Percentiles rank a stretch among this genome's conserved stretches.
Conservation (phyloP, 1,140 invertebrate species). For the Tetragnatha versicolor region DNA sequence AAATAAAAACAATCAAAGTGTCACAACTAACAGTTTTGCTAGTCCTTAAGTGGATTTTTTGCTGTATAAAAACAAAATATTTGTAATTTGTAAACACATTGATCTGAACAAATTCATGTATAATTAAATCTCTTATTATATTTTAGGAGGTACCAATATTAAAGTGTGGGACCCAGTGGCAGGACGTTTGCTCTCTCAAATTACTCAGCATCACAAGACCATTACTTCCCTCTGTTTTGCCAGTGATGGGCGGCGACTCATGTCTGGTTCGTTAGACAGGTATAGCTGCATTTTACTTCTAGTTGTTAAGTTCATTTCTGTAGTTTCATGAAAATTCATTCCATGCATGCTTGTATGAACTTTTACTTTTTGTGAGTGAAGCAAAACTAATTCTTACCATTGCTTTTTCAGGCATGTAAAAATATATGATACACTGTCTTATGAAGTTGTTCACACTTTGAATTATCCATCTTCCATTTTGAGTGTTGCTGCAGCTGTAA, state of each 20-base stretch:
- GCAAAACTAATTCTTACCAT: too few relatives aligned
- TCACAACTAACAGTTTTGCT: too few relatives aligned
- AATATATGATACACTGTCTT: conserved; percentile 87
- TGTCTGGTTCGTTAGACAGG: conserved; percentile 90
- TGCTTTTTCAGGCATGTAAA: conserved; percentile 77
- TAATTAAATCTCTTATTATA: not conserved
- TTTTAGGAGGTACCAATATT: conserved; percentile 83
- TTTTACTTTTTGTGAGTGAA: too few relatives aligned
- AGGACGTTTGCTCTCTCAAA: conserved; percentile 79
- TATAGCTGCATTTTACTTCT: too few relatives aligned
- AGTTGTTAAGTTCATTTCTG: too few relatives aligned
- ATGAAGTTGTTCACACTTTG: conserved; percentile 86
- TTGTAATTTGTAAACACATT: too few relatives aligned
- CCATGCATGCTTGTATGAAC: too few relatives aligned
- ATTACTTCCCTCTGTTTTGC: conserved; percentile 83
- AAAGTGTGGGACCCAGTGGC: conserved; percentile 92
- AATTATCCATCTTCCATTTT: conserved; percentile 90
- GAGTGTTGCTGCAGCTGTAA: conserved; percentile 80
- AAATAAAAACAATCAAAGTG: too few relatives aligned
- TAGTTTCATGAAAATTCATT: too few relatives aligned
- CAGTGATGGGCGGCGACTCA: conserved; percentile 78
- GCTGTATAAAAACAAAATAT: too few relatives aligned
- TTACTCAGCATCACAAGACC: conserved; percentile 92
- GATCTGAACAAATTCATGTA: too few relatives aligned
- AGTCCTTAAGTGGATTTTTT: too few relatives aligned